These are phyloP conservation scores for Gallirallus australis DNA, from an alignment of 2,797 vertebrate genomes.

Conservation along the genomic window DNA sequence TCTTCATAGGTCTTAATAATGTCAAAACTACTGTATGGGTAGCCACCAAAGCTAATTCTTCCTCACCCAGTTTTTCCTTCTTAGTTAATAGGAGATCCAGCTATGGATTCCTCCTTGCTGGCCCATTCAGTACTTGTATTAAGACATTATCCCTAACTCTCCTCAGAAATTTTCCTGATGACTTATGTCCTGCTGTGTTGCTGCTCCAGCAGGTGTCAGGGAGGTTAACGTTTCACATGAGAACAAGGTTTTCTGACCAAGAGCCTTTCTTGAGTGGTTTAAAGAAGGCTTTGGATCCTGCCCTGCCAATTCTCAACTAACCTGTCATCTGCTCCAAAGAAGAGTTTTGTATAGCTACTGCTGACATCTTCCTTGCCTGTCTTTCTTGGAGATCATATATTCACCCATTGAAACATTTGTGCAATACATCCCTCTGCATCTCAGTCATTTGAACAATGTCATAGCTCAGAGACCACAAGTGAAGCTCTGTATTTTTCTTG, in stretches of 20 bases:
- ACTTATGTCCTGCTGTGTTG: not conserved
- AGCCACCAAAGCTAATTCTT: not conserved
- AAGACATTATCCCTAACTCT: not conserved
- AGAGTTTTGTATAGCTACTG: not conserved
- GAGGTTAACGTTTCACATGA: not conserved
- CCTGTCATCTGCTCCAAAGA: not conserved
- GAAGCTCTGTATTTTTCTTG: not conserved
- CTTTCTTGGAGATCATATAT: not conserved
- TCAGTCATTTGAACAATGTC: not conserved
- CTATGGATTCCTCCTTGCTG: not conserved
- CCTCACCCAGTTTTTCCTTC: not conserved
- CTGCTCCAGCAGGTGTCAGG: not conserved
- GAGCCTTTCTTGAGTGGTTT: not conserved
- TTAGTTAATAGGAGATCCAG: not conserved
- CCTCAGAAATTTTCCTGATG: not conserved
- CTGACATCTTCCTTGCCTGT: not conserved
- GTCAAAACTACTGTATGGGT: not conserved
- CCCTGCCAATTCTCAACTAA: not conserved
- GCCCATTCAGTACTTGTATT: not conserved
- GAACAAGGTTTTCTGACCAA: not conserved
- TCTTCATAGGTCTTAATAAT: not conserved
- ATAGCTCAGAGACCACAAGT: not conserved
- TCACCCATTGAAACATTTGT: not conserved
- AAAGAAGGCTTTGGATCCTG: not conserved
- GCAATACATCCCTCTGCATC: not conserved